Evolutionary conservation across 1,140 invertebrate species (phyloP).

Genomic region (Zaprionus capensis): DNA sequence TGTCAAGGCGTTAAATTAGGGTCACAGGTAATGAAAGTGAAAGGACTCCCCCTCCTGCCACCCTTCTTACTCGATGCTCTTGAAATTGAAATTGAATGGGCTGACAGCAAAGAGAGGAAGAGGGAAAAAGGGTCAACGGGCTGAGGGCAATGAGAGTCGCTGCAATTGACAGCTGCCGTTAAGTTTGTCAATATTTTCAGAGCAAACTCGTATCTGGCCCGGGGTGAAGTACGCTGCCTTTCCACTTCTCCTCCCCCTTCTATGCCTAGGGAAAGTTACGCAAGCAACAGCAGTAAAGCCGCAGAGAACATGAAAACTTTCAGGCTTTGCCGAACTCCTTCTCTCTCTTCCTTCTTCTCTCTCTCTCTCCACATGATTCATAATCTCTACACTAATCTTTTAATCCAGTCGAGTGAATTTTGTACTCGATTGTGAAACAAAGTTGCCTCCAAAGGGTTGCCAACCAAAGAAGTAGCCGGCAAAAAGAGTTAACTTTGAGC

Average conservation of each 20-base stretch:
- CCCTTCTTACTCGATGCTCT: slow-evolving; percentile 7
- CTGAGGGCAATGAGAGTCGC: slow-evolving; percentile 7
- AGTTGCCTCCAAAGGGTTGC: slow-evolving; percentile 61
- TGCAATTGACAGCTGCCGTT: slow-evolving; percentile 43
- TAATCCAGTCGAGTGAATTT: slow-evolving; percentile 84
- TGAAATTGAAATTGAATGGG: slow-evolving; percentile 69
- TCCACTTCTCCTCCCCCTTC: background rate
- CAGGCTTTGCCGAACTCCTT: slow-evolving; percentile 26
- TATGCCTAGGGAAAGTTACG: background rate
- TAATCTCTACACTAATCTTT: slow-evolving; percentile 81
- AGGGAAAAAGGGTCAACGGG: slow-evolving; percentile 39
- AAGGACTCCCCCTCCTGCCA: background rate
- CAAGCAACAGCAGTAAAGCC: slow-evolving; percentile 40
- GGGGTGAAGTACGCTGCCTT: slow-evolving; percentile 30
- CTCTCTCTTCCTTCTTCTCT: background rate
- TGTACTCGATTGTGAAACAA: slow-evolving; percentile 81
- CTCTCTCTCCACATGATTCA: slow-evolving; percentile 53
- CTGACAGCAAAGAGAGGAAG: slow-evolving; percentile 12
- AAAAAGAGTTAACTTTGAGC: slow-evolving; percentile 62
- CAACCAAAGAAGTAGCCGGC: slow-evolving; percentile 10
- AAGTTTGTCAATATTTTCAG: slow-evolving; percentile 46
- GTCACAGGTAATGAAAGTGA: slow-evolving; percentile 43
- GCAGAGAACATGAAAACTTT: slow-evolving; percentile 45
- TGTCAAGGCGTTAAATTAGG: slow-evolving; percentile 81
- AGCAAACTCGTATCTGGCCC: background rate